These are phyloP conservation scores for Macrophya annulata DNA, from an alignment of 2,888 invertebrate genomes.

Conservation along the genomic window DNA sequence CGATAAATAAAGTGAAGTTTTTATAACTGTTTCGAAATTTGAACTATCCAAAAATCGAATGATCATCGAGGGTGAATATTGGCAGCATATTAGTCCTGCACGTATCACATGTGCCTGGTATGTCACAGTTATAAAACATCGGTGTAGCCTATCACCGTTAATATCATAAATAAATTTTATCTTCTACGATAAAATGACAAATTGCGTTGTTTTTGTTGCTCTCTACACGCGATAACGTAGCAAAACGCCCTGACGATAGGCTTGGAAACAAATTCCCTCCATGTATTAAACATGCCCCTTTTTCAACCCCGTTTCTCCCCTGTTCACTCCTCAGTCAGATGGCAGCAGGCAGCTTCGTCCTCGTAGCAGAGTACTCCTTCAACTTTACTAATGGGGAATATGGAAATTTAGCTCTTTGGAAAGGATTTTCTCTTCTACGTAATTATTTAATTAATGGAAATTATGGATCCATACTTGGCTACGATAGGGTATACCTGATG, in stretches of 20 bases:
- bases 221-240: conserved; percentile 35
- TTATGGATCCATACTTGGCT: conserved; percentile 48
- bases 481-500: not conserved
- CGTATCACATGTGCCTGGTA: conserved; percentile 24
- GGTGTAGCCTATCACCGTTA: conserved; percentile 52
- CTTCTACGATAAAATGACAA: conserved; percentile 62
- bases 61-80: conserved; percentile 1
- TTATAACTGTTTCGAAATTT: not conserved
- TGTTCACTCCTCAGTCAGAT: conserved; percentile 18
- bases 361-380: conserved; percentile 44
- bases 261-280: conserved; percentile 45
- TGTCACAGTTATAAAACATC: conserved; percentile 31
- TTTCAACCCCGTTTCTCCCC: not conserved
- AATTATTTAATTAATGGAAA: conserved; percentile 54
- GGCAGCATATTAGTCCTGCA: not conserved
- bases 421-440: conserved; percentile 52
- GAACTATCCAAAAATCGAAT: not conserved
- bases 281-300: conserved; percentile 47
- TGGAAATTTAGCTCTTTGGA: conserved; percentile 48
- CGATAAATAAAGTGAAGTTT: not conserved
- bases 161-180: conserved; percentile 57
- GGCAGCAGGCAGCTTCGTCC: conserved; percentile 41
- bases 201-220: conserved; percentile 62
- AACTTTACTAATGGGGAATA: conserved; percentile 52
- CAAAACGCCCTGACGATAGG: conserved; percentile 47